Evolutionary conservation across 92 coral and sea anemone genomes (phyloP).

Genomic region (Epizoanthus ramosus): DNA sequence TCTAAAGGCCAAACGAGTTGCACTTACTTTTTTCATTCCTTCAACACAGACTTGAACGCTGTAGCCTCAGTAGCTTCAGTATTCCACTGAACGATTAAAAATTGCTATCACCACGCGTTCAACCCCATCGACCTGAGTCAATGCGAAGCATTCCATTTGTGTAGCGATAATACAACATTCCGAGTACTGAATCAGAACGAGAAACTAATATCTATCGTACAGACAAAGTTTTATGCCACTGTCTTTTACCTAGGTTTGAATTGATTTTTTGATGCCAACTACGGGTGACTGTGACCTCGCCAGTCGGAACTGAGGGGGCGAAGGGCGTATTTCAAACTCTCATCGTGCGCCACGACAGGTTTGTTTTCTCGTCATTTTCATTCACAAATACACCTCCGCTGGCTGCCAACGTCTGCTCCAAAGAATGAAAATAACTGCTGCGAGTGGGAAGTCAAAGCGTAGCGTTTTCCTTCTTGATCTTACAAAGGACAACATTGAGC

Average conservation of each 20-base stretch:
- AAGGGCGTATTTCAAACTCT: background rate
- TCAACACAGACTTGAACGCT: too few relatives aligned
- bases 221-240: too few relatives aligned
- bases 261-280: background rate
- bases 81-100: too few relatives aligned
- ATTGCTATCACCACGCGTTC: too few relatives aligned
- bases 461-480: background rate
- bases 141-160: too few relatives aligned
- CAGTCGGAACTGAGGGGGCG: slow-evolving; percentile 39
- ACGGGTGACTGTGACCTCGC: slow-evolving; percentile 11
- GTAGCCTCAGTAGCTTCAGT: too few relatives aligned
- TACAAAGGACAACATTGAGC: background rate
- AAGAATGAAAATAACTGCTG: background rate
- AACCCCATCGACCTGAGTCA: too few relatives aligned
- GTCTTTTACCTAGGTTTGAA: background rate
- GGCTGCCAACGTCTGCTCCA: background rate
- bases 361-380: background rate
- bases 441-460: slow-evolving; percentile 18
- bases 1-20: too few relatives aligned
- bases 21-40: too few relatives aligned
- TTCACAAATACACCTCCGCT: slow-evolving; percentile 1
- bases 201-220: too few relatives aligned
- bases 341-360: slow-evolving; percentile 1
- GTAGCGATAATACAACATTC: too few relatives aligned
- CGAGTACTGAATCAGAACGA: too few relatives aligned